Evolutionary conservation across 2,113 vertebrate species (phyloP), one percentile per base, ranked within the genome.

Genomic region (Murina feae): DNA sequence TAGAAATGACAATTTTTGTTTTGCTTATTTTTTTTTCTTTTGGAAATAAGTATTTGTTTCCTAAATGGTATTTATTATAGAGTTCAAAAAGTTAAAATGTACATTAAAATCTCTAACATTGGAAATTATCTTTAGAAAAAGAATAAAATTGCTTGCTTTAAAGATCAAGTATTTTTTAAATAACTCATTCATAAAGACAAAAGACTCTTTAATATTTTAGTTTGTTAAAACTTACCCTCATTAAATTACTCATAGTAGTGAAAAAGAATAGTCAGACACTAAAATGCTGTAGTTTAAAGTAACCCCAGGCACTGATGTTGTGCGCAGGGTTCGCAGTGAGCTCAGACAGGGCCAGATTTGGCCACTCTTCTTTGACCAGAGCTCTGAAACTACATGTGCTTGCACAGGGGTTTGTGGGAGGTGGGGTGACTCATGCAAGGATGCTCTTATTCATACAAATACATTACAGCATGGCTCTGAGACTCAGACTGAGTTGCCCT

Each of bases 381-480:
- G 39, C 83, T n/a, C 80, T 90, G 39, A 17, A 96, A 93, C 86
- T 51, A 47, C 53, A 11, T 60, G 69, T 39, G 12, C 39, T 30
- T 49, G 21, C 30, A 25, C 11, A 2, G 21, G 65, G 71, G 25
- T 60, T 92, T 94, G 90, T 76, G 91, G 79, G 90, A 82, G 94
- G 55, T 35, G 11, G 60, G 25, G 3, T 96, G 95, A 95, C 78
- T 95, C 96, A 93, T 60, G 42, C 89, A 92, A 87, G 89, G 60
- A 92, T 78, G 28, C 14, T 95, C 60, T 86, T 78, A 13, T 92
- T 97, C 92, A 93, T 21, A 96, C 39, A 86, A 95, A 97, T 95
- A 90, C 92, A 82, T 96, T 86, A 88, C 28, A 87, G 37, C 94
- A 42, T 81, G 84, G 58, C 58, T 93, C 91, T 91, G 89, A 96